These are phyloP conservation scores for Hydrotaea diabolus DNA, from an alignment of 2,888 invertebrate species.

Conservation along the genomic window DNA sequence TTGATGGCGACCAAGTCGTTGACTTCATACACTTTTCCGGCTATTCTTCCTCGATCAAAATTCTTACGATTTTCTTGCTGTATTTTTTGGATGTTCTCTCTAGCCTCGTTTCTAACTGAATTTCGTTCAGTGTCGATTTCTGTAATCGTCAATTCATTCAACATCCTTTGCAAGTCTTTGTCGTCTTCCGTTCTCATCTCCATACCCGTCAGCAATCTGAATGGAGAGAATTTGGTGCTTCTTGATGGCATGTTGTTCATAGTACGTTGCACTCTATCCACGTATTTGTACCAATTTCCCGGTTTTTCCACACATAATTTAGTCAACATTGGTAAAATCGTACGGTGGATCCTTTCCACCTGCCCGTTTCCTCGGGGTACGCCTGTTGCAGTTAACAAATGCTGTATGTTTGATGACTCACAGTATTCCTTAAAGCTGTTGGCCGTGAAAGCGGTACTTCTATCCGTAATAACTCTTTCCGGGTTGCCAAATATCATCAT, in stretches of 20 bases:
- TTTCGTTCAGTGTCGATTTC: background rate
- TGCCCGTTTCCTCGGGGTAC: slow-evolving; percentile 75
- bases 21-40: background rate
- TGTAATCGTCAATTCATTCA: slow-evolving; percentile 28
- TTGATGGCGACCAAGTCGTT: slow-evolving; percentile 29
- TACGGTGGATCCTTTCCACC: slow-evolving; percentile 74
- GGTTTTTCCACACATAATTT: slow-evolving; percentile 75
- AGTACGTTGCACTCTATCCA: slow-evolving; percentile 47
- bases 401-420: slow-evolving; percentile 69
- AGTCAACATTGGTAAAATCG: slow-evolving; percentile 73
- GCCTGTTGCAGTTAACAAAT: slow-evolving; percentile 72
- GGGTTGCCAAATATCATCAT: background rate
- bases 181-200: slow-evolving; percentile 20
- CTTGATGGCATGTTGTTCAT: slow-evolving; percentile 62
- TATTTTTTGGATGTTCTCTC: slow-evolving; percentile 12
- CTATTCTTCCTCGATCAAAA: slow-evolving; percentile 20
- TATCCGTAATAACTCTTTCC: background rate
- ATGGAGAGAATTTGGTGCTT: slow-evolving; percentile 21
- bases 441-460: slow-evolving; percentile 6
- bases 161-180: slow-evolving; percentile 28
- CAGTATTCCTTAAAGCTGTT: slow-evolving; percentile 73
- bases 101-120: slow-evolving; percentile 10
- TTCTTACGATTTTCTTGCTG: slow-evolving; percentile 32
- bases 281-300: slow-evolving; percentile 72
- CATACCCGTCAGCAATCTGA: slow-evolving; percentile 29